A percentile compares a stretch with the other conserved stretches of the same genome.
Evolutionary conservation across 1,140 invertebrate species (phyloP).

Genomic region (Cotesia vestalis): DNA sequence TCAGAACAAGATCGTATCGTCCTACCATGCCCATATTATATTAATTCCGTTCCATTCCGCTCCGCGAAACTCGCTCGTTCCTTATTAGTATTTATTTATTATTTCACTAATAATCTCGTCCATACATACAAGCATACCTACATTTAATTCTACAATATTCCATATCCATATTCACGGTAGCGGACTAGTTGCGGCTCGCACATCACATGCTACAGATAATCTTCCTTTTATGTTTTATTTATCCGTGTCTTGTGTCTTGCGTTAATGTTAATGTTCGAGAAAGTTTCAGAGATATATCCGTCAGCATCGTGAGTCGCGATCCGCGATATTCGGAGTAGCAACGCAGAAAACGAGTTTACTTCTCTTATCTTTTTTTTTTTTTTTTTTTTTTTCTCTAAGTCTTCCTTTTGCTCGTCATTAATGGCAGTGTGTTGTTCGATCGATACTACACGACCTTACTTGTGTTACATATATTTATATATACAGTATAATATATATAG

Average conservation of each 20-base stretch:
- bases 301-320: not conserved
- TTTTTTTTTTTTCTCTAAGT: not conserved
- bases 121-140: not conserved
- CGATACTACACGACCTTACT: conserved; percentile 30
- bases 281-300: conserved; percentile 10
- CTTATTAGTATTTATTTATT: conserved; percentile 4
- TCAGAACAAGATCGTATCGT: conserved; percentile 36
- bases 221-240: not conserved
- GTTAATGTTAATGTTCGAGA: conserved; percentile 3
- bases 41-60: not conserved
- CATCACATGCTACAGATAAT: conserved; percentile 25
- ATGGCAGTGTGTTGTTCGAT: conserved; percentile 6
- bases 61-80: conserved; percentile 2
- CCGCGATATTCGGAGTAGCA: conserved; percentile 18
- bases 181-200: conserved; percentile 19
- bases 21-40: not conserved
- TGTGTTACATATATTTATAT: too few species aligned
- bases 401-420: not conserved
- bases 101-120: not conserved
- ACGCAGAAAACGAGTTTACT: conserved; percentile 19
- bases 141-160: too few species aligned
- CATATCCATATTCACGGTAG: conserved; percentile 1
- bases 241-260: not conserved
- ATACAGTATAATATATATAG: too few species aligned
- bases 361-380: not conserved